These are phyloP conservation scores for Drosophila navojoa DNA, from an alignment of 1,140 invertebrate species.

Conservation along the genomic window DNA sequence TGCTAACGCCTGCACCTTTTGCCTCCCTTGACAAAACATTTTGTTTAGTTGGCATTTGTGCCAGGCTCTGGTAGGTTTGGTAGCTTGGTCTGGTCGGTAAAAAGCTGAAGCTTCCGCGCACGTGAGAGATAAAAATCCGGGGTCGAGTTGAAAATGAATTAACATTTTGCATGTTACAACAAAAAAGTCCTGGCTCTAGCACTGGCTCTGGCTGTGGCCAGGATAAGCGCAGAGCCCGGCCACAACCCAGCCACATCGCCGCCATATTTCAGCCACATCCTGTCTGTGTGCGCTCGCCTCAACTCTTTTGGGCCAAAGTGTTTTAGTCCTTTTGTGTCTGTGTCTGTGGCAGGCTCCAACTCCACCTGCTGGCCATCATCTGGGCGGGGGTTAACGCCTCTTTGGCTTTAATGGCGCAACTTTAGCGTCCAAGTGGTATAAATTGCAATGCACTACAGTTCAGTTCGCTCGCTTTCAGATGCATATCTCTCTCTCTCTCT, in stretches of 20 bases:
- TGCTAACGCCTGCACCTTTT: conserved; percentile 48
- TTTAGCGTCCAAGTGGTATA: conserved; percentile 79
- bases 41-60: conserved; percentile 56
- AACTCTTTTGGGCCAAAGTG: conserved; percentile 47
- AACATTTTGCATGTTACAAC: conserved; percentile 75
- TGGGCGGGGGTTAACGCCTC: conserved; percentile 68
- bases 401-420: conserved; percentile 75
- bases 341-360: conserved; percentile 42
- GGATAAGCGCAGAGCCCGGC: conserved; percentile 31
- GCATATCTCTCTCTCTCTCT: conserved; percentile 56
- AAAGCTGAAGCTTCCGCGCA: conserved; percentile 29
- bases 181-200: conserved; percentile 24
- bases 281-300: conserved; percentile 4
- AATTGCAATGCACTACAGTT: conserved; percentile 59
- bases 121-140: conserved; percentile 72
- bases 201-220: conserved; percentile 7
- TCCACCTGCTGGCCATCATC: not conserved
- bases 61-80: not conserved
- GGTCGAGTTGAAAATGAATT: conserved; percentile 70
- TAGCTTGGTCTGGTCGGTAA: not conserved
- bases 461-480: conserved; percentile 56
- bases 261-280: conserved; percentile 10
- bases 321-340: conserved; percentile 48
- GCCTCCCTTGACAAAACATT: conserved; percentile 45
- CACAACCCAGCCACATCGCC: conserved; percentile 4